These are phyloP conservation scores for Omphaloscelis lunosa DNA, from an alignment of 2,888 invertebrate species.

Conservation along the genomic window DNA sequence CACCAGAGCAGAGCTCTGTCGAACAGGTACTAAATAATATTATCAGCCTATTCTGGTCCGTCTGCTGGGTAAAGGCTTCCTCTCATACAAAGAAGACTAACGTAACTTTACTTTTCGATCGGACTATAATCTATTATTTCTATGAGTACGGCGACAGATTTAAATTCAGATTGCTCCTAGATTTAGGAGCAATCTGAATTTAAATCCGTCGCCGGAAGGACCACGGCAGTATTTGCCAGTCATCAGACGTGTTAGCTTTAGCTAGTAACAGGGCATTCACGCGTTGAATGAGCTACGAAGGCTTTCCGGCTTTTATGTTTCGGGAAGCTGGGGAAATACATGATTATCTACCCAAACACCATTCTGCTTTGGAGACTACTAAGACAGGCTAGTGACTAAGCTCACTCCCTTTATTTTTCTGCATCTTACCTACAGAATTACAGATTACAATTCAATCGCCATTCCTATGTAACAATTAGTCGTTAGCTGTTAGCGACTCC, in stretches of 20 bases:
- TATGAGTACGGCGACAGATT: too few species aligned
- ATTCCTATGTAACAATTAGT: constrained; percentile 25
- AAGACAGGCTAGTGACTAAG: background rate
- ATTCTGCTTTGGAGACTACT: constrained; percentile 4
- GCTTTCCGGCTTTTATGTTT: constrained; percentile 30
- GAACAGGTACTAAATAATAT: too few species aligned
- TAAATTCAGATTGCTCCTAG: too few species aligned
- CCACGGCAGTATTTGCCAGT: constrained; percentile 23
- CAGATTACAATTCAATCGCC: constrained; percentile 19
- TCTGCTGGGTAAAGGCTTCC: background rate
- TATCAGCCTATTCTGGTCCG: background rate
- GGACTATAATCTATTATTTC: background rate
- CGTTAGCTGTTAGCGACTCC: background rate
- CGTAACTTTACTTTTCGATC: background rate
- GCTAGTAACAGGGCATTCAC: constrained; percentile 29
- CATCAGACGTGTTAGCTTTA: constrained; percentile 42
- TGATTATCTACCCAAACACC: background rate
- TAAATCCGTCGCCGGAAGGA: background rate
- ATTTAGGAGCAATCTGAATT: background rate
- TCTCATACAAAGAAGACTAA: background rate
- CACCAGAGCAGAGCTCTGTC: too few species aligned
- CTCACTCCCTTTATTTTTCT: background rate
- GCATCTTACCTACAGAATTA: constrained; percentile 6
- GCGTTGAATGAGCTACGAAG: constrained; percentile 29
- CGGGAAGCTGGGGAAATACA: constrained; percentile 5